Conservation (phyloP, 2,888 invertebrate genomes). For the Phengaris alcon region DNA sequence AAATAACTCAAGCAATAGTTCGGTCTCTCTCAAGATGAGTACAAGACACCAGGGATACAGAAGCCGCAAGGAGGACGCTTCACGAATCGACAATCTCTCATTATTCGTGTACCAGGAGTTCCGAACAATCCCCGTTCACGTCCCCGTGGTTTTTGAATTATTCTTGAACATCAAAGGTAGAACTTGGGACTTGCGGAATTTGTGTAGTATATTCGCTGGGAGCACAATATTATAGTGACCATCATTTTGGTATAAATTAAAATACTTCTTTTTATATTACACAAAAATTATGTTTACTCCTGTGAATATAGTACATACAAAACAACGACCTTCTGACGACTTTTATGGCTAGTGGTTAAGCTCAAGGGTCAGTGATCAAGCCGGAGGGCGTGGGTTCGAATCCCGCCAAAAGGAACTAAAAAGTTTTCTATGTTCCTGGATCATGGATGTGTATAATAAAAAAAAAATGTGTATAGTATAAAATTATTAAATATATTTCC, state of each 20-base stretch:
- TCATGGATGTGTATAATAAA: no score
- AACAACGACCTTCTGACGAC: no score
- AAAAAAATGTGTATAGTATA: no score
- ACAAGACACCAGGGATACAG: constrained; percentile 19
- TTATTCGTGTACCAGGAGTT: constrained; percentile 23
- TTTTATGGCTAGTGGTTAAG: no score
- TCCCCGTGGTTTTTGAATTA: constrained; percentile 29
- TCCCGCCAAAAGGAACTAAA: no score
- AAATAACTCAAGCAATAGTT: neutral
- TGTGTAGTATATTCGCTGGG: constrained; percentile 23
- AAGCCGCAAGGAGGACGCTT: neutral
- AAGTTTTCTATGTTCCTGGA: no score
- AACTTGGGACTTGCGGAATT: constrained; percentile 27
- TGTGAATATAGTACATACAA: no score
- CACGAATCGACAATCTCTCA: constrained; percentile 23
- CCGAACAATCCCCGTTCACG: constrained; percentile 19
- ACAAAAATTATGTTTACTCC: no score
- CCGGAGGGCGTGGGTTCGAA: no score
- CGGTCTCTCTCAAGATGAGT: neutral
- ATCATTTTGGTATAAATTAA: neutral
- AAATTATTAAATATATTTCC: no score
- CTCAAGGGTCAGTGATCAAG: no score
- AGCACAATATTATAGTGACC: neutral
- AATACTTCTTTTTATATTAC: no score
- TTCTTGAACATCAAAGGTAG: constrained; percentile 28